Percentiles rank a stretch among this genome's conserved stretches.
Evolutionary conservation across 2,888 invertebrate species (phyloP).

Genomic region (Netelia melanura): DNA sequence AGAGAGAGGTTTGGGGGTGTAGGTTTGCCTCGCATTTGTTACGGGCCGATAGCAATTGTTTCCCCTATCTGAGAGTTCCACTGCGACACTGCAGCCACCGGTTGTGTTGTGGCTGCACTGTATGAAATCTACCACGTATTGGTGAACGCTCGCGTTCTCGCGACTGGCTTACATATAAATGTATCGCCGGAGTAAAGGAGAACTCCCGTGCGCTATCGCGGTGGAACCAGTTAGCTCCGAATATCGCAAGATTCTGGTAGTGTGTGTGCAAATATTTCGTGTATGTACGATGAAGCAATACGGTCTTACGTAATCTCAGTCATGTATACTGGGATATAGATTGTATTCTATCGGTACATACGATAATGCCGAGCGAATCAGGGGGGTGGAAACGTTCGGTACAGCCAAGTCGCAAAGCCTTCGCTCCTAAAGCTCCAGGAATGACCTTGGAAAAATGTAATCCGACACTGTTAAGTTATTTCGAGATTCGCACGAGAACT

Average conservation of each 20-base stretch:
- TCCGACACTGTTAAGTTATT: background rate
- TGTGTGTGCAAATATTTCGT: constrained; percentile 62
- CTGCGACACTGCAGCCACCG: constrained; percentile 80
- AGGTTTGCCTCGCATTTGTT: constrained; percentile 80
- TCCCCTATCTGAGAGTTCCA: constrained; percentile 82
- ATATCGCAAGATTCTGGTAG: constrained; percentile 10
- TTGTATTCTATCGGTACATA: constrained; percentile 80
- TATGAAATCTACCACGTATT: constrained; percentile 69
- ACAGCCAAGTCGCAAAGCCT: constrained; percentile 61
- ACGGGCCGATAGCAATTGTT: constrained; percentile 83
- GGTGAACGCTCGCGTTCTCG: constrained; percentile 70
- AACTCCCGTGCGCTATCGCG: constrained; percentile 43
- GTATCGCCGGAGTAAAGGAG: constrained; percentile 43
- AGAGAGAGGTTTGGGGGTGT: constrained; percentile 70
- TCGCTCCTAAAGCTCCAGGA: background rate
- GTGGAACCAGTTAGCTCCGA: constrained; percentile 43
- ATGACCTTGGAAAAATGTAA: background rate
- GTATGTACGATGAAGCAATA: constrained; percentile 56
- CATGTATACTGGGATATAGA: constrained; percentile 70
- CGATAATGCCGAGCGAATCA: constrained; percentile 67
- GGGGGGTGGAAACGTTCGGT: constrained; percentile 36
- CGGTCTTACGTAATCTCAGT: constrained; percentile 75
- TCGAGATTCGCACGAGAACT: background rate
- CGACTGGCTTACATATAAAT: constrained; percentile 40
- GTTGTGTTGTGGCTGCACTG: constrained; percentile 75